Conservation (phyloP, 2,113 vertebrate species). For the Thermophis baileyi region DNA sequence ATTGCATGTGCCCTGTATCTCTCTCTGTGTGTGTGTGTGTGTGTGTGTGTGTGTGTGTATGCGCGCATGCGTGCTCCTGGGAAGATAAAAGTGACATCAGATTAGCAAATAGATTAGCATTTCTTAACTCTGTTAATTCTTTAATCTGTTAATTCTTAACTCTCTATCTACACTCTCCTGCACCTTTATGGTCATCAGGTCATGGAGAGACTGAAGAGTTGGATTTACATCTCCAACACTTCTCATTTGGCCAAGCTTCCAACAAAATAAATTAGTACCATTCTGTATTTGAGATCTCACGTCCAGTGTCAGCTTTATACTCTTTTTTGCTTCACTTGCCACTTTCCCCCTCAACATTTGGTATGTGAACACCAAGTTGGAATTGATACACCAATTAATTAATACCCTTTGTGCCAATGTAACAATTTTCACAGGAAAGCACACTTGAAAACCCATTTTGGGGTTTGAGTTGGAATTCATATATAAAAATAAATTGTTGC, state of each 20-base stretch:
- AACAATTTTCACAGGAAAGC: not conserved
- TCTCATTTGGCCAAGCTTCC: not conserved
- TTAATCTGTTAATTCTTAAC: not conserved
- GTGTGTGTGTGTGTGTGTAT: not conserved
- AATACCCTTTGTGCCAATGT: not conserved
- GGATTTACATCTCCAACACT: not conserved
- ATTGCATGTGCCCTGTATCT: not conserved
- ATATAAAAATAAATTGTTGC: not conserved
- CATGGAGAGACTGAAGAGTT: not conserved
- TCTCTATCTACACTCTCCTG: not conserved
- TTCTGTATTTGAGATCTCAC: not conserved
- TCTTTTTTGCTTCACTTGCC: not conserved
- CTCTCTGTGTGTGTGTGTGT: not conserved
- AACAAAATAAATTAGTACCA: not conserved
- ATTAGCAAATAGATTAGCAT: not conserved
- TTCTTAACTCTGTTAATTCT: not conserved
- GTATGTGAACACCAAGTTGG: not conserved
- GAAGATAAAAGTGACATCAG: not conserved
- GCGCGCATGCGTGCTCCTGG: not conserved
- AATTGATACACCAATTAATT: not conserved
- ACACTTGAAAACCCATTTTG: not conserved
- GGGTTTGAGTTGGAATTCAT: not conserved
- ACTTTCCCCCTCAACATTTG: not conserved
- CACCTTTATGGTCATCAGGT: not conserved
- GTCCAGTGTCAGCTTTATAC: not conserved